Percentiles rank a stretch among this genome's conserved stretches.
These are phyloP conservation scores for Acrobasis suavella DNA, from an alignment of 2,888 invertebrate genomes.

Conservation along the genomic window DNA sequence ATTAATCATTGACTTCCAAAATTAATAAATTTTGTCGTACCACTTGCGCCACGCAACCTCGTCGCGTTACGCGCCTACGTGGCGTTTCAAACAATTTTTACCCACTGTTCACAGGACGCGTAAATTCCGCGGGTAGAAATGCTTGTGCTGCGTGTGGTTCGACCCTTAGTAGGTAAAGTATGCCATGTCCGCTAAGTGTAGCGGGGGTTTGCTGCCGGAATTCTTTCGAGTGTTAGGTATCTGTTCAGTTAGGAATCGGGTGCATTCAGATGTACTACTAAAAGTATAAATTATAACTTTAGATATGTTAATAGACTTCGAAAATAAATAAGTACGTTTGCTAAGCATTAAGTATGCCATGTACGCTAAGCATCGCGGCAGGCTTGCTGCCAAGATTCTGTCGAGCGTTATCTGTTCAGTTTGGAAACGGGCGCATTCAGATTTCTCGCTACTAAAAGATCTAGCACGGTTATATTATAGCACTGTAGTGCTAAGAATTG, in stretches of 20 bases:
- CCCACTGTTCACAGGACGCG: too few species aligned
- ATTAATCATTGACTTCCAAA: too few species aligned
- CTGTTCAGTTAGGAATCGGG: conserved; percentile 4
- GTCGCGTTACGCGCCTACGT: too few species aligned
- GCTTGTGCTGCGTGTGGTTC: too few species aligned
- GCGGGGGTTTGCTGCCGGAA: too few species aligned
- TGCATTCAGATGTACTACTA: background rate
- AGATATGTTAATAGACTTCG: background rate
- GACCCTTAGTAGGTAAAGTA: too few species aligned
- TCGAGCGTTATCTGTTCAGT: conserved; percentile 18
- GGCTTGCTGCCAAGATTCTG: conserved; percentile 24
- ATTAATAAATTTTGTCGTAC: too few species aligned
- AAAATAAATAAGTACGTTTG: background rate
- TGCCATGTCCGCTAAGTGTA: too few species aligned
- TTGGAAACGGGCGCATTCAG: background rate
- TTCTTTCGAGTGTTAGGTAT: conserved; percentile 23
- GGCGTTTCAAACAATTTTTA: too few species aligned
- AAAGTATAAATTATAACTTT: background rate
- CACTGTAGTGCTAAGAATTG: background rate
- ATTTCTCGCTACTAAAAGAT: background rate
- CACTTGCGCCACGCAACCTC: too few species aligned
- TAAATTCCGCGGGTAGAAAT: too few species aligned
- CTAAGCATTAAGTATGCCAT: background rate
- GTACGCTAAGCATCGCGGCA: conserved; percentile 4
- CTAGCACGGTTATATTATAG: background rate